phyloP scores from a whole-genome alignment of 2,797 vertebrate genomes.

The Falco peregrinus region DNA sequence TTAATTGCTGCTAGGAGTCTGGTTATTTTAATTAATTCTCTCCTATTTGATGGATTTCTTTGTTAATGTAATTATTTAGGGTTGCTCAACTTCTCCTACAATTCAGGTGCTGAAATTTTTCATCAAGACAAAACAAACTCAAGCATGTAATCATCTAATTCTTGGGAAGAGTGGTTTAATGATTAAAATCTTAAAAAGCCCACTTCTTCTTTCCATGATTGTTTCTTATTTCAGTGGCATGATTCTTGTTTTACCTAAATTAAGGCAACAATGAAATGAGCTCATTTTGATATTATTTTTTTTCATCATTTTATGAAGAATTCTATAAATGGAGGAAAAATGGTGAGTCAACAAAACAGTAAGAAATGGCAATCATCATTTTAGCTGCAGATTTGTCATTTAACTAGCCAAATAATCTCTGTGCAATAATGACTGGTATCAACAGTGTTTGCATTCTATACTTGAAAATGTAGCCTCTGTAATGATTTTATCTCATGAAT shows the following conservation, averaged over 20 bases:
- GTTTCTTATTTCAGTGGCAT: neutral
- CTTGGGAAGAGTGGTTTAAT: neutral
- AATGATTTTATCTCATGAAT: neutral
- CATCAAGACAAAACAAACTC: neutral
- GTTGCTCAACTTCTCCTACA: neutral
- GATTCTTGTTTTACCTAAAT: neutral
- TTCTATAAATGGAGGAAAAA: neutral
- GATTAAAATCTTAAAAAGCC: neutral
- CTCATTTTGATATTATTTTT: neutral
- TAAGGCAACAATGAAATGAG: neutral
- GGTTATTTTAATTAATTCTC: neutral
- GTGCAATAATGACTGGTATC: neutral
- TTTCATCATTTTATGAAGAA: neutral
- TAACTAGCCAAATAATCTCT: neutral
- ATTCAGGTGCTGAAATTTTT: neutral
- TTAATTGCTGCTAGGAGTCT: neutral
- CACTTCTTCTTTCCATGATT: neutral
- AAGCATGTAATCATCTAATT: neutral
- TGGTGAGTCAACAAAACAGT: neutral
- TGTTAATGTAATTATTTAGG: neutral
- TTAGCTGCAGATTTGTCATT: neutral
- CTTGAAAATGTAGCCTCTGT: neutral
- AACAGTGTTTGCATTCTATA: neutral
- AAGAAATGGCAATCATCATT: neutral
- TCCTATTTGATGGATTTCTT: neutral